phyloP scores from a whole-genome alignment of 2,113 vertebrate species.

The Oxyruncus cristatus region DNA sequence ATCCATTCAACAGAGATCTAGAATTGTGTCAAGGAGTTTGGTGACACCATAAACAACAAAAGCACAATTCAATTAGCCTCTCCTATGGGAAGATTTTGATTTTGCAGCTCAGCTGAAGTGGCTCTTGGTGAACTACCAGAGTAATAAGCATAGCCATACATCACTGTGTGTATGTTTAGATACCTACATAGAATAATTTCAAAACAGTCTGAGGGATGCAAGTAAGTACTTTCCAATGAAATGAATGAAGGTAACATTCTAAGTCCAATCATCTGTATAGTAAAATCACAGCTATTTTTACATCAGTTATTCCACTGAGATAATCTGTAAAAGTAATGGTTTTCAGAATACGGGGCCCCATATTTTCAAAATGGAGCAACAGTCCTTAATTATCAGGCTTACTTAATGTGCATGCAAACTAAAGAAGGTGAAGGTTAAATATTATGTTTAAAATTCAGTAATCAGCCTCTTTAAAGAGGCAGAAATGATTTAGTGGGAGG shows the following conservation, averaged over 20 bases:
- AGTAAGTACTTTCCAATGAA: not conserved
- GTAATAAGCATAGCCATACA: not conserved
- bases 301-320: not conserved
- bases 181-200: not conserved
- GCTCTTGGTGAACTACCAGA: not conserved
- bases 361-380: not conserved
- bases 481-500: not conserved
- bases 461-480: not conserved
- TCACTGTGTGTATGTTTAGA: not conserved
- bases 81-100: not conserved
- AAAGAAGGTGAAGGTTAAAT: constrained; percentile 36
- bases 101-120: not conserved
- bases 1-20: not conserved
- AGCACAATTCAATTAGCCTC: not conserved
- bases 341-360: not conserved
- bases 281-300: not conserved
- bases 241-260: not conserved
- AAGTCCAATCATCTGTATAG: not conserved
- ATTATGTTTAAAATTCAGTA: constrained; percentile 21
- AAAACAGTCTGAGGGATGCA: not conserved
- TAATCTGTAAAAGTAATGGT: not conserved
- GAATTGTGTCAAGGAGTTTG: not conserved
- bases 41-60: constrained; percentile 19
- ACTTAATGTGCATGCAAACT: not conserved
- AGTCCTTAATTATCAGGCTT: not conserved